Conservation (phyloP, 2,797 vertebrate species). For the Channallabes apus region DNA sequence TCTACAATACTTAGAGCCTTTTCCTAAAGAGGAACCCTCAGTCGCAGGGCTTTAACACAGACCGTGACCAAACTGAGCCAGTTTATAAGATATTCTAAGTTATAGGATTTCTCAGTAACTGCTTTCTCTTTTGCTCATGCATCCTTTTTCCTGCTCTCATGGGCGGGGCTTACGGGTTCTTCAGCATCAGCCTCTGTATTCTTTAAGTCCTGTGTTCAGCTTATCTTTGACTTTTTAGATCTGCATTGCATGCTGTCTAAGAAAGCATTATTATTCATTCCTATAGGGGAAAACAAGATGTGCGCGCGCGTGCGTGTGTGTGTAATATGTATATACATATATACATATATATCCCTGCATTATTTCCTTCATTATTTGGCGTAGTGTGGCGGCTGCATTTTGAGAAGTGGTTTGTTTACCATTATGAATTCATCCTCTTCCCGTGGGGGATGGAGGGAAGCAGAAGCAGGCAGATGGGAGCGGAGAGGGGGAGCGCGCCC, state of each 20-base stretch:
- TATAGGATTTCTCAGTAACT: no score
- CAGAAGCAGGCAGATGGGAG: slow-evolving; percentile 67
- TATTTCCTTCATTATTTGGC: slow-evolving; percentile 53
- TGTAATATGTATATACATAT: neutral
- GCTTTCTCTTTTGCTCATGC: neutral
- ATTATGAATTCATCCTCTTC: slow-evolving; percentile 56
- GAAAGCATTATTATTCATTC: slow-evolving; percentile 39
- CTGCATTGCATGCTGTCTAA: neutral
- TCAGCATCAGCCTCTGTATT: neutral
- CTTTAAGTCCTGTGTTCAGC: neutral
- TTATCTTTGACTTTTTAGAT: neutral
- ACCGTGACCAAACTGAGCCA: neutral
- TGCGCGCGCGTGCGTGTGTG: neutral
- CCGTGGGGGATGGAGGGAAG: slow-evolving; percentile 52
- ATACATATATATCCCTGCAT: slow-evolving; percentile 1
- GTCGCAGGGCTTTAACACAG: neutral
- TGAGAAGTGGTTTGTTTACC: slow-evolving; percentile 57
- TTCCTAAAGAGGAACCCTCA: neutral
- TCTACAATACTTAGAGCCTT: neutral
- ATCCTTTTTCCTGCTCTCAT: slow-evolving; percentile 2
- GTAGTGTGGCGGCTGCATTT: slow-evolving; percentile 47
- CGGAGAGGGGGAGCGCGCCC: slow-evolving; percentile 67
- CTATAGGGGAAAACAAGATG: neutral
- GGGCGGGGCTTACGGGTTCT: slow-evolving; percentile 2
- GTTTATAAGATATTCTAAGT: no score